Percentiles rank a stretch among this genome's conserved stretches.
Conservation (phyloP, 2,888 invertebrate genomes). For the Hypselothyrea guttata region DNA sequence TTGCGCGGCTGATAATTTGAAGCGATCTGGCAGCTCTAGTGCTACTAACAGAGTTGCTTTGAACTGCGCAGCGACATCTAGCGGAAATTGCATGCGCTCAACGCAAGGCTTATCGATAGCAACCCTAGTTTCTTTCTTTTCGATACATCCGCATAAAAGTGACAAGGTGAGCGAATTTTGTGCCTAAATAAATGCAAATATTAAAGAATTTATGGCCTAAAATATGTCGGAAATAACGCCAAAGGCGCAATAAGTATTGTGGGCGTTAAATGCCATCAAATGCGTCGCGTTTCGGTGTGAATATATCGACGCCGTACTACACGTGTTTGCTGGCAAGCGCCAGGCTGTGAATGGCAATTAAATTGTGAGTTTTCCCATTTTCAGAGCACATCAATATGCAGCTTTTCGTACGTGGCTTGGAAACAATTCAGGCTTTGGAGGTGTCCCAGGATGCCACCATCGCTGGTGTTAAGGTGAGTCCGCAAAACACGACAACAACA, state of each 20-base stretch:
- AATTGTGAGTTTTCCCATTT: slow-evolving; percentile 31
- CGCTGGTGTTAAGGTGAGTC: slow-evolving; percentile 80
- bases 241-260: slow-evolving; percentile 2
- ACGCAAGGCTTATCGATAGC: slow-evolving; percentile 27
- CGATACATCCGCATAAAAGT: slow-evolving; percentile 77
- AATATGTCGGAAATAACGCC: slow-evolving; percentile 6
- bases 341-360: slow-evolving; percentile 29
- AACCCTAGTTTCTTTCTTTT: slow-evolving; percentile 79
- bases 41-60: slow-evolving; percentile 17
- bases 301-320: slow-evolving; percentile 42
- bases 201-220: slow-evolving; percentile 13
- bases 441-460: slow-evolving; percentile 81
- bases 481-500: slow-evolving; percentile 40
- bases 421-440: slow-evolving; percentile 80
- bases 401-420: slow-evolving; percentile 82
- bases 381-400: slow-evolving; percentile 79
- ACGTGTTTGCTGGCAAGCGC: slow-evolving; percentile 70
- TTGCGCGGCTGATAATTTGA: neutral
- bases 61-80: slow-evolving; percentile 18
- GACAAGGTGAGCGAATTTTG: slow-evolving; percentile 77
- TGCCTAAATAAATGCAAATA: slow-evolving; percentile 48
- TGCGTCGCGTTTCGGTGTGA: neutral
- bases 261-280: slow-evolving; percentile 23
- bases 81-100: neutral
- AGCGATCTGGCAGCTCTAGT: slow-evolving; percentile 25